Percentiles rank a stretch among this genome's conserved stretches.
Evolutionary conservation across 2,113 vertebrate genomes (phyloP).

Genomic region (Octodon degus): DNA sequence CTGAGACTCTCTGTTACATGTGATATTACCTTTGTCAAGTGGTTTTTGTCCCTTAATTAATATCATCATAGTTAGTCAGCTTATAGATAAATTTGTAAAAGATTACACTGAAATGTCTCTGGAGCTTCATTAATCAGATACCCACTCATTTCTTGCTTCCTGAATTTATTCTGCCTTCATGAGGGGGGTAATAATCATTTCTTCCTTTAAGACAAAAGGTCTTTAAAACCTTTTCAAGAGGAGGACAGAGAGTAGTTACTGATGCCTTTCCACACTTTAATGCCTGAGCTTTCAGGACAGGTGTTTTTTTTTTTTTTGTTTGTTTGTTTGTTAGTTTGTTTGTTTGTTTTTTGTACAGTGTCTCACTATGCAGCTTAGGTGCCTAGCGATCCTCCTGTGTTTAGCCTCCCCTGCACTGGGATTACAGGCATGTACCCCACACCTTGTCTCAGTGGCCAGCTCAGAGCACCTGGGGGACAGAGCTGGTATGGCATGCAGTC

Average conservation of each 20-base stretch:
- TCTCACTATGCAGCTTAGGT: no score
- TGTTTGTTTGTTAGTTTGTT: no score
- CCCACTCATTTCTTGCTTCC: background rate
- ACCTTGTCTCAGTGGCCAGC: no score
- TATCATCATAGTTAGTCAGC: background rate
- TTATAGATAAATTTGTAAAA: slow-evolving; percentile 7
- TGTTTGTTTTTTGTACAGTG: no score
- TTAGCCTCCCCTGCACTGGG: no score
- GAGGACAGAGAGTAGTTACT: background rate
- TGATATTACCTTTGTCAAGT: background rate
- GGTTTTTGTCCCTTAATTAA: background rate
- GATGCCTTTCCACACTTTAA: background rate
- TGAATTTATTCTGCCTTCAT: background rate
- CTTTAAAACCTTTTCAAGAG: background rate
- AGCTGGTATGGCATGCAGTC: no score
- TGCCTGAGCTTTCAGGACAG: background rate
- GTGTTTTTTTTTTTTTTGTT: no score
- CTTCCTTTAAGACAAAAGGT: background rate
- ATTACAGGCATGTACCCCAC: no score
- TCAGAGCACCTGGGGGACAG: no score
- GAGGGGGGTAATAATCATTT: background rate
- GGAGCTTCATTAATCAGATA: background rate
- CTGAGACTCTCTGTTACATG: background rate
- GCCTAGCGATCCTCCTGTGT: no score
- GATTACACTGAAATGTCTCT: background rate